Base-by-base conservation (phyloP, 1,140 invertebrate species). In the Epicauta chinensis region DNA sequence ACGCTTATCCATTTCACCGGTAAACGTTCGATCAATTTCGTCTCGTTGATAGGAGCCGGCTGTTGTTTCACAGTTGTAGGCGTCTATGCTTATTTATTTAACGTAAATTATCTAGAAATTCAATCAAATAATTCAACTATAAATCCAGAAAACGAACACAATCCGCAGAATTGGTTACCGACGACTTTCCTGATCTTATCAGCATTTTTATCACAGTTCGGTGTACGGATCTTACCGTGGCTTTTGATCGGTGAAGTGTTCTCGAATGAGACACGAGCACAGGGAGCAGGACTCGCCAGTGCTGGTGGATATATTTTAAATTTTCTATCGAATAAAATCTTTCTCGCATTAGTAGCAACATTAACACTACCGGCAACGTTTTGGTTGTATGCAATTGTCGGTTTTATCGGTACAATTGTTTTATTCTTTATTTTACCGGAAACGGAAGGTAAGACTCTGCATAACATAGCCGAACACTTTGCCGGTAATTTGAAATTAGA, bases 381-480 rank as follows among this genome's bases (percentile, higher is more conserved):
- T 55, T 74, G 81, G 13, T 75, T 85, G 34, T 79, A 88, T 61
- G 81, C 52, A 31, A 38, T 17, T 13, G 74, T 81, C 52, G 73
- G 84, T 34, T 79, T 90, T 49, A 49, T 80, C 1, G 82, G 84
- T 2, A 66, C 78, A 2, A 41, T 78, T 6, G 60, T 73, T 1
- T 56, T 82, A 2, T 81, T 77, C 53, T 76, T 76, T 44, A 64
- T 71, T 3, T 53, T 78, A 31, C 88, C 87, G 1, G 89, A 94
- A 73, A 94, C 91, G 0, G 91, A 93, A 69, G 86, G 85, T 0
- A 83, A 84, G 62, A 81, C 81, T 0, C 69, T 92, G 6, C 76
- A 81, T 49, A 86, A 93, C 67, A 79, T 80, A 16, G 75, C 78
- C 53, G 78, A 82, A 14, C 83, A 86, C 60, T 86, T 80, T 51